These are phyloP conservation scores for Sesamia inferens DNA, from an alignment of 2,888 invertebrate genomes.

Conservation along the genomic window DNA sequence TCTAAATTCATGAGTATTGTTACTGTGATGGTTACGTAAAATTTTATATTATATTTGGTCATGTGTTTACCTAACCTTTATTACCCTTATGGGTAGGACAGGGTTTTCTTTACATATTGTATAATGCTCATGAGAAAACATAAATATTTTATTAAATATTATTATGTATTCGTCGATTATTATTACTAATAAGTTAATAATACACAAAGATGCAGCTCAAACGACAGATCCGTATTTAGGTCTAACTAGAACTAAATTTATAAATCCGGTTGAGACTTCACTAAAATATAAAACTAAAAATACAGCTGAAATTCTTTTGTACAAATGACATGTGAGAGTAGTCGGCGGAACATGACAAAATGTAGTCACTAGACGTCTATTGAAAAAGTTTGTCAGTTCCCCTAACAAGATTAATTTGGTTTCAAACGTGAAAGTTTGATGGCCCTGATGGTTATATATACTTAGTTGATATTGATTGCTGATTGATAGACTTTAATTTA, in stretches of 20 bases:
- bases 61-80: no score
- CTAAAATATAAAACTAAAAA: constrained; percentile 25
- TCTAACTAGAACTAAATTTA: neutral
- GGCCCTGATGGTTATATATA: constrained; percentile 4
- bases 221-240: neutral
- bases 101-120: no score
- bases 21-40: no score
- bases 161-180: no score
- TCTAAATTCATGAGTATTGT: no score
- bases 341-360: constrained; percentile 7
- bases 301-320: constrained; percentile 24
- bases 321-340: constrained; percentile 16
- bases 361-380: constrained; percentile 38
- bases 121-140: neutral
- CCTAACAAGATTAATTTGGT: constrained; percentile 39
- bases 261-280: constrained; percentile 1
- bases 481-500: neutral
- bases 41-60: no score
- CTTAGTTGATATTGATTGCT: constrained; percentile 3
- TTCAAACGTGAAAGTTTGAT: constrained; percentile 40
- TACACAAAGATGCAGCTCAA: neutral
- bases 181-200: neutral
- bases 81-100: no score
- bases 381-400: constrained; percentile 49
- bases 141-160: no score